Evolutionary conservation across 1,140 invertebrate genomes (phyloP).

Genomic region (Homalodisca vitripennis): DNA sequence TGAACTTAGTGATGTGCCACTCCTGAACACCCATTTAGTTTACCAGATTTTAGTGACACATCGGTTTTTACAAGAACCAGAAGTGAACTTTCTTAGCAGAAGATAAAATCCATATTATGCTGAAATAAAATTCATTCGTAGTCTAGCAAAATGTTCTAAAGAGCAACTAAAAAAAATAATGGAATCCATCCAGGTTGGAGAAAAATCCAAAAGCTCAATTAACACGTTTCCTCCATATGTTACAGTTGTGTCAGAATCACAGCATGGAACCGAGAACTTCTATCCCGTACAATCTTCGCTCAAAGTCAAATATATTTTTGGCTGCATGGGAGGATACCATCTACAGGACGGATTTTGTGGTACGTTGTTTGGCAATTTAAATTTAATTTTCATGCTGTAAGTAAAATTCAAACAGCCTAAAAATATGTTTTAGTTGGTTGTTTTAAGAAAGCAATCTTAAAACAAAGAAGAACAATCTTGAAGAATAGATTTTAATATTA

Average conservation of each 20-base stretch:
- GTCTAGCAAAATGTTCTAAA: too few species aligned
- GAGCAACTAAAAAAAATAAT: background rate
- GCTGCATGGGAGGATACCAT: background rate
- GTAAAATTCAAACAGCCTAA: background rate
- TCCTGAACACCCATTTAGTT: too few species aligned
- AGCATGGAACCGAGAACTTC: background rate
- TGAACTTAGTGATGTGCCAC: too few species aligned
- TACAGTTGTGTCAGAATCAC: background rate
- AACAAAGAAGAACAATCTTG: background rate
- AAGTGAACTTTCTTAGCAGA: background rate
- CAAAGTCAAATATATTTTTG: background rate
- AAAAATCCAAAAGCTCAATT: too few species aligned
- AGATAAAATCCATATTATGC: background rate
- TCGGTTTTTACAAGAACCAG: background rate
- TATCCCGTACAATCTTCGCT: background rate
- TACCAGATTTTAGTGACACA: too few species aligned
- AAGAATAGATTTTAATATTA: background rate
- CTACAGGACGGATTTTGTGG: background rate
- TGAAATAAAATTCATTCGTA: background rate
- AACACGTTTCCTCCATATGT: too few species aligned
- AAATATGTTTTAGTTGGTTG: background rate
- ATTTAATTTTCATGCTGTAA: background rate
- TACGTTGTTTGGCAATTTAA: too few species aligned
- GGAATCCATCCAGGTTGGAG: background rate
- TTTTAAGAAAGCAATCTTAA: background rate